These are phyloP conservation scores for Nebria ingens DNA, from an alignment of 1,140 invertebrate species.

Conservation along the genomic window DNA sequence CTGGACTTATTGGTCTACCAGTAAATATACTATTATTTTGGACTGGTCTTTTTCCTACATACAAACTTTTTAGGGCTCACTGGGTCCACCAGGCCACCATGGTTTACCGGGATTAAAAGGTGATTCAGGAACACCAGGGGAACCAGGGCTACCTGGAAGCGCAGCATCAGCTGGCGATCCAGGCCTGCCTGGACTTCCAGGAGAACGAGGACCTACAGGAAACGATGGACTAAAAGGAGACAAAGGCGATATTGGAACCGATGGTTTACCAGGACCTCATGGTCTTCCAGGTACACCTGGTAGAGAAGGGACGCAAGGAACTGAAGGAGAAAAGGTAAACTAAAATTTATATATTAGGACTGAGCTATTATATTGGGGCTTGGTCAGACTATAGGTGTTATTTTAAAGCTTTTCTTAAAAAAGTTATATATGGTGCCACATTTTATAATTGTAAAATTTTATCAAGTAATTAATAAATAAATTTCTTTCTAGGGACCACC, in stretches of 20 bases:
- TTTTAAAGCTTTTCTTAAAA: too few relatives aligned
- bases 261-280: slow-evolving; percentile 25
- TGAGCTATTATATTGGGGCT: too few relatives aligned
- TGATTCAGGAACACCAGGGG: slow-evolving; percentile 25
- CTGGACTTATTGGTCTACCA: slow-evolving; percentile 21
- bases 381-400: too few relatives aligned
- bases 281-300: slow-evolving; percentile 29
- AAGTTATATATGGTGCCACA: too few relatives aligned
- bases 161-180: slow-evolving; percentile 29
- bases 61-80: slow-evolving; percentile 21
- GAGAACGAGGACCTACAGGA: slow-evolving; percentile 23
- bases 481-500: slow-evolving; percentile 21
- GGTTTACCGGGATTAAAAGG: slow-evolving; percentile 22
- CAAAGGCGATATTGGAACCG: slow-evolving; percentile 31
- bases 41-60: not conserved
- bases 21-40: not conserved
- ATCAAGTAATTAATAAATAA: not conserved
- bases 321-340: slow-evolving; percentile 22
- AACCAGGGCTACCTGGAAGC: slow-evolving; percentile 28
- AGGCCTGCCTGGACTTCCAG: slow-evolving; percentile 28
- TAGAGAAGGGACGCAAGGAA: slow-evolving; percentile 12
- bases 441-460: too few relatives aligned
- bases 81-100: slow-evolving; percentile 22
- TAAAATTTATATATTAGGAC: too few relatives aligned
- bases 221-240: slow-evolving; percentile 33